Conservation (phyloP, 2,113 vertebrate species). For the Oxygymnocypris stewartii region DNA sequence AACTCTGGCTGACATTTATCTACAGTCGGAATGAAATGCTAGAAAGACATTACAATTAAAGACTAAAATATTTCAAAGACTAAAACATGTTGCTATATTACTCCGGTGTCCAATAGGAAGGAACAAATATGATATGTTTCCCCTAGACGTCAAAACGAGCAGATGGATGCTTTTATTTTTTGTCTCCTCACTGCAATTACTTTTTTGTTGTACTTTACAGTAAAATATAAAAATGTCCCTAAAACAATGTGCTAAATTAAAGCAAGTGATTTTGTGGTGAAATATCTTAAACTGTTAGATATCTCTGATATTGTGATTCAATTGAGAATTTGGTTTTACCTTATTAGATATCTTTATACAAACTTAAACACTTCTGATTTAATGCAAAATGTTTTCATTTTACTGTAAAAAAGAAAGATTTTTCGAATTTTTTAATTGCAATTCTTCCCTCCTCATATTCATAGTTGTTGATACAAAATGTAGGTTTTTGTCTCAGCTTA, state of each 20-base stretch:
- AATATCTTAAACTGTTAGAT: background rate
- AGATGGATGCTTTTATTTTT: background rate
- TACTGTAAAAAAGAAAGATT: too few species aligned
- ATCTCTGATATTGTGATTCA: too few species aligned
- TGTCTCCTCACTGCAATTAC: background rate
- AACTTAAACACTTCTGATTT: background rate
- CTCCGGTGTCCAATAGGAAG: background rate
- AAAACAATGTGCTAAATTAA: background rate
- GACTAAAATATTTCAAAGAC: slow-evolving; percentile 6
- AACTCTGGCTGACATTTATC: slow-evolving; percentile 58
- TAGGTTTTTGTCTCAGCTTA: background rate
- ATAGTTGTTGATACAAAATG: background rate
- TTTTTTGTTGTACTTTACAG: background rate
- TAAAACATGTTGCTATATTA: slow-evolving; percentile 63
- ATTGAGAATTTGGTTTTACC: background rate
- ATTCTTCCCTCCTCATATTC: background rate
- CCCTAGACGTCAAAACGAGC: background rate
- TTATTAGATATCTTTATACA: background rate
- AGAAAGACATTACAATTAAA: background rate
- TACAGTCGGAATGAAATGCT: slow-evolving; percentile 50
- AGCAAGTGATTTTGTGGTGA: background rate
- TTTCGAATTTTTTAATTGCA: too few species aligned
- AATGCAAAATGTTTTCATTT: too few species aligned
- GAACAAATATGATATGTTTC: background rate
- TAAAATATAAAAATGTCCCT: too few species aligned